These are phyloP conservation scores for Aldrovandia affinis DNA, from an alignment of 2,797 vertebrate species.

Conservation along the genomic window DNA sequence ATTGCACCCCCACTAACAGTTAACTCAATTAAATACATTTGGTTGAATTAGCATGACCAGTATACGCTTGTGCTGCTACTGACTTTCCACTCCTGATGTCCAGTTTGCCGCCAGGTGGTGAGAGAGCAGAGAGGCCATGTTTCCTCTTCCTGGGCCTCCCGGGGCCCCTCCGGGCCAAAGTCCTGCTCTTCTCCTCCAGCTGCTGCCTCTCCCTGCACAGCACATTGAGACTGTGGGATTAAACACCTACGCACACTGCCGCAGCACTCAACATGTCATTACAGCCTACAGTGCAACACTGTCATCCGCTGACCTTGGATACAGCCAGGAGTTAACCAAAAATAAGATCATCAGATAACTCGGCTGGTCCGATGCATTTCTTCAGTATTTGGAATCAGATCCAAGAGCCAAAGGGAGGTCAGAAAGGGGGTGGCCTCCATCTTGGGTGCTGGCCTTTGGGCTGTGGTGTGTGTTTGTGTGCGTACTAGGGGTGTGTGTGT, in stretches of 20 bases:
- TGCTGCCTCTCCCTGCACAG: conserved; percentile 78
- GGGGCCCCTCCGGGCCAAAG: conserved; percentile 87
- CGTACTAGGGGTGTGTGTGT: neutral
- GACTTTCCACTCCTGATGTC: conserved; percentile 90
- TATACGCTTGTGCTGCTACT: conserved; percentile 67
- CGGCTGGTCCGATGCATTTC: neutral
- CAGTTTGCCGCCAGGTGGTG: conserved; percentile 84
- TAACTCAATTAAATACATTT: neutral
- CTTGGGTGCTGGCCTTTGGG: neutral
- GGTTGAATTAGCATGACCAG: neutral
- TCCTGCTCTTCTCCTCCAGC: conserved; percentile 91
- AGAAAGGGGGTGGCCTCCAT: neutral
- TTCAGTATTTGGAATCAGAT: no score
- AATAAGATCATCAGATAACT: neutral
- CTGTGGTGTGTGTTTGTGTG: neutral
- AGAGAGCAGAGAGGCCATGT: conserved; percentile 77
- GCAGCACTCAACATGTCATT: neutral
- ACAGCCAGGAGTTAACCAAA: neutral
- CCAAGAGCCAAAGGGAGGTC: neutral
- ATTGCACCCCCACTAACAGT: neutral
- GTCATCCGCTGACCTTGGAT: neutral
- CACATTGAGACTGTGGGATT: neutral
- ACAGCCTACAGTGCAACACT: neutral
- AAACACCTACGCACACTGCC: conserved; percentile 41
- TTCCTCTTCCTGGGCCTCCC: conserved; percentile 96